Evolutionary conservation across 2,888 invertebrate species (phyloP).

Genomic region (Amphimallon solstitiale): DNA sequence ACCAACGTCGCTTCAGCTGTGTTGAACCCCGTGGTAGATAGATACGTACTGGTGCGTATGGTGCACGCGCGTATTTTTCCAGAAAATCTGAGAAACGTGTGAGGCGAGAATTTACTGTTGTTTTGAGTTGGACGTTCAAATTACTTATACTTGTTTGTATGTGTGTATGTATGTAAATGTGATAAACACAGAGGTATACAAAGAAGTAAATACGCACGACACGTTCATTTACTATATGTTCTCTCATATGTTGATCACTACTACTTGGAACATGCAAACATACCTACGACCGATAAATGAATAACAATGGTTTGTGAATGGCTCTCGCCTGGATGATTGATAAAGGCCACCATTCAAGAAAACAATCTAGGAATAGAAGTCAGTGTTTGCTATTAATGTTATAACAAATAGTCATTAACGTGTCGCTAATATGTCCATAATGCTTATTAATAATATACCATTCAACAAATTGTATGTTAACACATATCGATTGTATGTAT

Average conservation of each 20-base stretch:
- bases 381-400: too few species aligned
- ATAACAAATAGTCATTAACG: too few species aligned
- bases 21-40: too few species aligned
- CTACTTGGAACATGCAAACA: slow-evolving; percentile 7
- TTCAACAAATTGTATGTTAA: too few species aligned
- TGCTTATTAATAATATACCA: too few species aligned
- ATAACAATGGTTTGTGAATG: slow-evolving; percentile 17
- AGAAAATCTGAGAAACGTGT: slow-evolving; percentile 16
- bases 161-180: neutral
- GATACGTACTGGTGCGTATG: too few species aligned
- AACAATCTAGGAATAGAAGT: neutral
- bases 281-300: slow-evolving; percentile 3
- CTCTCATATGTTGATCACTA: neutral
- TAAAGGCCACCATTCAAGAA: slow-evolving; percentile 8
- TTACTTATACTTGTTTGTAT: too few species aligned
- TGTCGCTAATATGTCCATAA: too few species aligned
- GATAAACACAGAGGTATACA: neutral
- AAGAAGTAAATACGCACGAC: neutral
- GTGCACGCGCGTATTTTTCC: slow-evolving; percentile 12
- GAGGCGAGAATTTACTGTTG: slow-evolving; percentile 6
- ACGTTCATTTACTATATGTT: slow-evolving; percentile 9
- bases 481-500: too few species aligned
- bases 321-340: slow-evolving; percentile 5
- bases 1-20: neutral
- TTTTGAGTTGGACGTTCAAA: neutral